These are phyloP conservation scores for Sebastes miniatus DNA, from an alignment of 2,797 vertebrate species.

Conservation along the genomic window DNA sequence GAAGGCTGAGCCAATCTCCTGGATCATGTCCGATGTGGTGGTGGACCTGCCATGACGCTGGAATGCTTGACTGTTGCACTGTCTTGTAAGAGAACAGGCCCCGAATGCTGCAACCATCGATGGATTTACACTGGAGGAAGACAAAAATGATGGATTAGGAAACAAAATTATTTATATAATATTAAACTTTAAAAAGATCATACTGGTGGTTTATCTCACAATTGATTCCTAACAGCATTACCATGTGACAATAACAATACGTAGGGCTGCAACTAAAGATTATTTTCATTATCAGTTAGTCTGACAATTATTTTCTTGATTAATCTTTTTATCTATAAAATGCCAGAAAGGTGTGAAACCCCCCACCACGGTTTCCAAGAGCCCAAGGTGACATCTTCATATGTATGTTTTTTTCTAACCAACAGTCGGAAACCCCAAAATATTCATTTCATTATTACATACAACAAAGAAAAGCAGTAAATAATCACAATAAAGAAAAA, in stretches of 20 bases:
- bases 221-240: neutral
- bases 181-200: neutral
- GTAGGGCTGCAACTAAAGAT: neutral
- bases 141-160: neutral
- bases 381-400: no score
- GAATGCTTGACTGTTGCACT: constrained; percentile 95
- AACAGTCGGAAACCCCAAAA: neutral
- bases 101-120: constrained; percentile 92
- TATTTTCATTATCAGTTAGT: neutral
- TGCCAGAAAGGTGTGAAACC: no score
- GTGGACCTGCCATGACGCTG: constrained; percentile 90
- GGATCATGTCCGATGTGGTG: constrained; percentile 95
- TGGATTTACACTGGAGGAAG: constrained; percentile 85
- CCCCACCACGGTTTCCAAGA: no score
- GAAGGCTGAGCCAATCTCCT: constrained; percentile 93
- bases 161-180: neutral
- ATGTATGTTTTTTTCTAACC: neutral
- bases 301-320: neutral
- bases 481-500: neutral
- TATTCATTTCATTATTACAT: neutral
- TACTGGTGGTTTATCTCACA: neutral
- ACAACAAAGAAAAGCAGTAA: neutral
- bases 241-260: neutral
- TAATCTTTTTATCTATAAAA: no score
- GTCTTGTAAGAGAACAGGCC: constrained; percentile 91